A percentile compares a stretch with the other conserved stretches of the same genome.
Conservation (phyloP, 1,140 invertebrate genomes). For the Diuraphis noxia region DNA sequence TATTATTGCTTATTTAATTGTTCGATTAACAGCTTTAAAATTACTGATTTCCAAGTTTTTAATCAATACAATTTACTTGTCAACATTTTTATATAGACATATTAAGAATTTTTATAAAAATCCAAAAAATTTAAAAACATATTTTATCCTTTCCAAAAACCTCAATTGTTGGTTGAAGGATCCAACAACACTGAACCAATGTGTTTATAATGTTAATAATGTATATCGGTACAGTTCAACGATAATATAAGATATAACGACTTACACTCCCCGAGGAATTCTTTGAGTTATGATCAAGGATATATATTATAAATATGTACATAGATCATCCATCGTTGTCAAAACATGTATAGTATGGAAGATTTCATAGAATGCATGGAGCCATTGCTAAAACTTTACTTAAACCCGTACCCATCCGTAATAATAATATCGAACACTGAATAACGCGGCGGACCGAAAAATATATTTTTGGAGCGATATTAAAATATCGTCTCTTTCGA, state of each 20-base stretch:
- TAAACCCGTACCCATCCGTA: neutral
- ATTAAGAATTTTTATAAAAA: no score
- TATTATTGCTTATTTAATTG: neutral
- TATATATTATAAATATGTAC: neutral
- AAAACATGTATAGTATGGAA: neutral
- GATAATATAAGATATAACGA: neutral
- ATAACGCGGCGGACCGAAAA: neutral
- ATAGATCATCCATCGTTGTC: neutral
- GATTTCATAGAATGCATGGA: neutral
- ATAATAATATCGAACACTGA: neutral
- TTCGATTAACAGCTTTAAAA: neutral
- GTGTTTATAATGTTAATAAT: neutral
- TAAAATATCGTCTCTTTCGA: neutral
- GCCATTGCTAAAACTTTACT: neutral
- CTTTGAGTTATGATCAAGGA: neutral
- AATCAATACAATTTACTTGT: neutral
- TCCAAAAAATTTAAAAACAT: no score
- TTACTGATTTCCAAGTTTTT: neutral
- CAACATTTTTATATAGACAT: no score
- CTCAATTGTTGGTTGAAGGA: no score
- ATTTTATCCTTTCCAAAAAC: no score
- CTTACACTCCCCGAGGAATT: neutral
- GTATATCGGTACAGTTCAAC: neutral
- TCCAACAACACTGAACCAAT: no score
- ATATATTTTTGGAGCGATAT: conserved; percentile 2